phyloP scores from a whole-genome alignment of 1,140 invertebrate genomes.

The Zaprionus gabonicus region DNA sequence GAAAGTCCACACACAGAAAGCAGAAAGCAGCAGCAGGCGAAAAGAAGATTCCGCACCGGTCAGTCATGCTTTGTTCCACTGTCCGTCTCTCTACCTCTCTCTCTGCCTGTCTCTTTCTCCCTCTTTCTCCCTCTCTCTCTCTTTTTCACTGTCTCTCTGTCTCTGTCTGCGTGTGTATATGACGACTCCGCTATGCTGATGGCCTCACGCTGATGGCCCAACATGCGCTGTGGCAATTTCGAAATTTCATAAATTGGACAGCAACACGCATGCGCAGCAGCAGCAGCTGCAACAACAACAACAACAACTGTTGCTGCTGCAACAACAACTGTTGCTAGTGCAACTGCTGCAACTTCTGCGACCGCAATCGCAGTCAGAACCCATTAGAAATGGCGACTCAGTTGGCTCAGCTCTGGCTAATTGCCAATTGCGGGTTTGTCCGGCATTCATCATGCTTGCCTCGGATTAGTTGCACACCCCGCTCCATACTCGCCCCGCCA shows the following conservation, averaged over 20 bases:
- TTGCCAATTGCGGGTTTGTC: slow-evolving; percentile 43
- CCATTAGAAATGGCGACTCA: slow-evolving; percentile 45
- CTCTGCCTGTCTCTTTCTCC: slow-evolving; percentile 18
- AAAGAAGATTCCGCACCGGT: slow-evolving; percentile 48
- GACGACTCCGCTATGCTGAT: slow-evolving; percentile 28
- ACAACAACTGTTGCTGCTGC: slow-evolving; percentile 38
- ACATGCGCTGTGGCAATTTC: slow-evolving; percentile 56
- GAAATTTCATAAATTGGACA: slow-evolving; percentile 59
- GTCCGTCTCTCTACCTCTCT: slow-evolving; percentile 28
- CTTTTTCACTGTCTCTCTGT: slow-evolving; percentile 26
- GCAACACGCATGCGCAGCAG: slow-evolving; percentile 61
- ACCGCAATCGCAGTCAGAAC: slow-evolving; percentile 46
- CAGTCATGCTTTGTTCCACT: slow-evolving; percentile 35
- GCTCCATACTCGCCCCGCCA: not conserved
- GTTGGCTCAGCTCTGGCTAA: slow-evolving; percentile 29
- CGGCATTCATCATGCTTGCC: slow-evolving; percentile 41
- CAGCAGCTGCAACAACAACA: slow-evolving; percentile 12
- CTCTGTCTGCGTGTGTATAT: not conserved
- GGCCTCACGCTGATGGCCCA: slow-evolving; percentile 42
- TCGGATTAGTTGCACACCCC: not conserved
- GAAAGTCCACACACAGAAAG: slow-evolving; percentile 74
- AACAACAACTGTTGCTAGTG: slow-evolving; percentile 26
- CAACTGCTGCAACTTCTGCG: slow-evolving; percentile 19
- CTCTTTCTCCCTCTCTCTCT: not conserved
- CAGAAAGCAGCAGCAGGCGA: slow-evolving; percentile 36